A percentile compares a stretch with the other conserved stretches of the same genome.
phyloP scores from a whole-genome alignment of 2,888 invertebrate species.

The Mythimna loreyi region DNA sequence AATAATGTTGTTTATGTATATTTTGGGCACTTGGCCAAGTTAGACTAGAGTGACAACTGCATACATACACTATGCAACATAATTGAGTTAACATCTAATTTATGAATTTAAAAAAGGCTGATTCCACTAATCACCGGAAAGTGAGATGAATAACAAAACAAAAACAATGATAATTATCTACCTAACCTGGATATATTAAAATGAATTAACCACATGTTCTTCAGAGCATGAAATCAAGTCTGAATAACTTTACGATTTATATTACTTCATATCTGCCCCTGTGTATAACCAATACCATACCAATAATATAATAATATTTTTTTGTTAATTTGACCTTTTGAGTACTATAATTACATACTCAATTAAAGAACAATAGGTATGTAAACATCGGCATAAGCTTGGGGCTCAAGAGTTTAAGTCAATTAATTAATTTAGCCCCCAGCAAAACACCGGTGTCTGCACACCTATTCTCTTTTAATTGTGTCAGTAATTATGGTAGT shows the following conservation, averaged over 20 bases:
- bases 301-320: no score
- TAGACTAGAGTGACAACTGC: constrained; percentile 1
- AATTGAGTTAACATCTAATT: neutral
- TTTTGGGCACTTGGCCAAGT: constrained; percentile 14
- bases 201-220: neutral
- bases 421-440: no score
- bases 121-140: neutral
- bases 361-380: no score
- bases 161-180: neutral
- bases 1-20: no score
- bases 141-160: neutral
- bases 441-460: no score
- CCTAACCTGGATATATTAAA: neutral
- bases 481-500: no score
- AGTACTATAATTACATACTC: no score
- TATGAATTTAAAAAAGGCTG: constrained; percentile 6
- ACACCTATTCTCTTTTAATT: no score
- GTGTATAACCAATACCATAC: no score
- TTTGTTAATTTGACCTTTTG: no score
- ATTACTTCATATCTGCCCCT: neutral
- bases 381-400: no score
- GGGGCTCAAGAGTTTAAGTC: no score
- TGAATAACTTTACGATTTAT: neutral
- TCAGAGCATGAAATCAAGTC: constrained; percentile 2
- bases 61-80: neutral